A percentile compares a stretch with the other conserved stretches of the same genome.
Evolutionary conservation across 2,113 vertebrate genomes (phyloP).

Genomic region (Emydura subglobosa): DNA sequence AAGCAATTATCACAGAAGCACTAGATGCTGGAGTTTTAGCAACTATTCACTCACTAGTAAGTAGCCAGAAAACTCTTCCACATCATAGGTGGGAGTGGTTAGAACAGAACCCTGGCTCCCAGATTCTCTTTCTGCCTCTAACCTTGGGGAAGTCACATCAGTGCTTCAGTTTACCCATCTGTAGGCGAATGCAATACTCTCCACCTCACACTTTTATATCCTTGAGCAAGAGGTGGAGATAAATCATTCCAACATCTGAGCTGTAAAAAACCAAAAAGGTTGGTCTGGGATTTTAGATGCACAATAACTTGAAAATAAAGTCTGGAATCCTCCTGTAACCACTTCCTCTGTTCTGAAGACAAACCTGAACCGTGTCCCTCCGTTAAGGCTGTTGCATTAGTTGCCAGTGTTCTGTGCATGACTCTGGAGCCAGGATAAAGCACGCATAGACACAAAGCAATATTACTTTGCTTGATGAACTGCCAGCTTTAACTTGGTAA

Average conservation of each 20-base stretch:
- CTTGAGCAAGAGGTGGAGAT: neutral
- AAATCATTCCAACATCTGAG: neutral
- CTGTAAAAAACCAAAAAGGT: accelerated
- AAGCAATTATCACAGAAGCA: neutral
- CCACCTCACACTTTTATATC: neutral
- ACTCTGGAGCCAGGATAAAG: conserved; percentile 45
- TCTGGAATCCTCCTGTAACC: neutral
- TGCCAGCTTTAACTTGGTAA: neutral
- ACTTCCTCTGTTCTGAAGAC: neutral
- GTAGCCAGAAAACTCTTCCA: neutral
- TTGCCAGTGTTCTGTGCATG: neutral
- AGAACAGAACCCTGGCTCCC: neutral
- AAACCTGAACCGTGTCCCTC: neutral
- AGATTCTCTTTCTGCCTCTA: neutral
- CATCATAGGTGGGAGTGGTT: neutral
- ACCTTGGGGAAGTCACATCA: neutral
- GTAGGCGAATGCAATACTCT: neutral
- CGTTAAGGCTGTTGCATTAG: neutral
- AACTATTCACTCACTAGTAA: neutral
- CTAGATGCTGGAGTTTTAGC: neutral
- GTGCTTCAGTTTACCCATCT: neutral
- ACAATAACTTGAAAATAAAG: neutral
- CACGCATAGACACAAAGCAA: accelerated
- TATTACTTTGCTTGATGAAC: neutral
- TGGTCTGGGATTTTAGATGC: neutral